Evolutionary conservation across 2,113 vertebrate species (phyloP), one percentile per base, ranked within the genome.

Genomic region (Blennius ocellaris): DNA sequence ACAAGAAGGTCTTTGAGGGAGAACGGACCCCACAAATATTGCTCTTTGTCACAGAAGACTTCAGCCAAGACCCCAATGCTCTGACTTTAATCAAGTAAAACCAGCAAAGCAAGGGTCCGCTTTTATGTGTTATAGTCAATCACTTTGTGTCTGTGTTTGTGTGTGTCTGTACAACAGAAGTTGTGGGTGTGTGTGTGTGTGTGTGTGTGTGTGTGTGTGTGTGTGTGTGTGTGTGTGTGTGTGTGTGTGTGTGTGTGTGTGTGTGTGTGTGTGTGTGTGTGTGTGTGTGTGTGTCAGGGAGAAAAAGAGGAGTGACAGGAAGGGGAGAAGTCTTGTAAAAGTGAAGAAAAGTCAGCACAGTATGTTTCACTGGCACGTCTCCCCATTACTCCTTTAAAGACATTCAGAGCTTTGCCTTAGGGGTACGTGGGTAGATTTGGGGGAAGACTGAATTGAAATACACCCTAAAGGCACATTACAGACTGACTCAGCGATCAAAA

Each of bases 1-100:
- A 89, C 93, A 96, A 95, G 93, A 87, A 90, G 84, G 82, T 90
- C 90, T 88, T 93, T 91, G 87, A 93, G 86, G 55, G 63, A 91
- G 90, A 93, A 57, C 83, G 88, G 90, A 92, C 91, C 90, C 85
- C 92, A 92, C 94, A 92, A 89, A 94, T 91, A 92, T 90, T 77
- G 78, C 83, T 94, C 92, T 95, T 89, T 90, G 92, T 92, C 89
- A 82, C 67, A 81, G 81, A 87, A 56, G 87, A 83, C 78, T 87
- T 80, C 47, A 83, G 89, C 85, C 82, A 89, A 91, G 89, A 92
- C 86, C 89, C 82, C 84, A 78, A 57, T 81, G 78, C 78, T 91
- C 81, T 57, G 51, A 88, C 90, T 92, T 92, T 90, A 93, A 93
- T 90, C 89, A 87, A 92, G 87, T 83, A 90, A 92, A 92, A 88